Percentiles rank a stretch among this genome's conserved stretches.
These are phyloP conservation scores for Dynastes grantii DNA, from an alignment of 2,888 invertebrate species.

Conservation along the genomic window DNA sequence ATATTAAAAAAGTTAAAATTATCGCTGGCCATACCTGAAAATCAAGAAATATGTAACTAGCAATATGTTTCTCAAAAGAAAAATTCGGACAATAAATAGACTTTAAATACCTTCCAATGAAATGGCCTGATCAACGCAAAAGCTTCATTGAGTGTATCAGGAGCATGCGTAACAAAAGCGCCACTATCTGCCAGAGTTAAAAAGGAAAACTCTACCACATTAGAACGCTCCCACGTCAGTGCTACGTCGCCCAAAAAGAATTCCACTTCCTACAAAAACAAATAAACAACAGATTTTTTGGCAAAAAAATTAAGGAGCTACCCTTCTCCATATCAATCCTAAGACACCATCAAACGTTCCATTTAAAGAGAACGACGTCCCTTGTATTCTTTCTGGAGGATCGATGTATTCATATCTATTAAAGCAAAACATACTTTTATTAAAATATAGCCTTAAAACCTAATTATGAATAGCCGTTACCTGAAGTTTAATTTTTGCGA, in stretches of 20 bases:
- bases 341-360: slow-evolving; percentile 82
- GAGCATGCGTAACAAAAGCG: slow-evolving; percentile 84
- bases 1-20: slow-evolving; percentile 76
- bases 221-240: slow-evolving; percentile 81
- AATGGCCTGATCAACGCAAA: slow-evolving; percentile 83
- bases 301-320: slow-evolving; percentile 61
- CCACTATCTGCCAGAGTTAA: slow-evolving; percentile 84
- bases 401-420: slow-evolving; percentile 79
- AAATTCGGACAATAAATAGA: no score
- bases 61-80: no score
- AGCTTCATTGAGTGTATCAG: slow-evolving; percentile 82
- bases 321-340: slow-evolving; percentile 80
- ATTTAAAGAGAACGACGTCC: slow-evolving; percentile 76
- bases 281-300: background rate
- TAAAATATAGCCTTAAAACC: no score
- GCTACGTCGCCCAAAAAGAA: slow-evolving; percentile 84
- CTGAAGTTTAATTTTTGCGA: slow-evolving; percentile 81
- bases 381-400: slow-evolving; percentile 82
- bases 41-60: background rate
- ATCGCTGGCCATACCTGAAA: slow-evolving; percentile 82
- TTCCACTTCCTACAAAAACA: slow-evolving; percentile 75
- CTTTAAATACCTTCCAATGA: slow-evolving; percentile 75
- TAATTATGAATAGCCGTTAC: slow-evolving; percentile 62
- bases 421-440: no score
- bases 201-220: slow-evolving; percentile 84